phyloP scores from a whole-genome alignment of 2,888 invertebrate species.

The Pachydiplax longipennis region DNA sequence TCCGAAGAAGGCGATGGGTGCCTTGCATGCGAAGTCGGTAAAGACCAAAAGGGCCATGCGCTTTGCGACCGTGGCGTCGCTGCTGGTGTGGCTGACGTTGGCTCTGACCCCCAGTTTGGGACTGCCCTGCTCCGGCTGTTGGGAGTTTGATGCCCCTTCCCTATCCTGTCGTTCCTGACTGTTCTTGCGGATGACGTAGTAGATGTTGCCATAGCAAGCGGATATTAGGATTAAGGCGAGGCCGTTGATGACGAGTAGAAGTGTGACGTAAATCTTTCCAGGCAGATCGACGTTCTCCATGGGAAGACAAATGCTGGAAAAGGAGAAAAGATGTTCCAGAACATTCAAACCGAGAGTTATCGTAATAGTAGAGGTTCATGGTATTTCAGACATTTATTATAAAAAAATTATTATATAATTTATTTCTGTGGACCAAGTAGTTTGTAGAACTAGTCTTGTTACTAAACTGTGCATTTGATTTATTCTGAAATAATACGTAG shows the following conservation, averaged over 20 bases:
- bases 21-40: constrained; percentile 70
- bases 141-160: background rate
- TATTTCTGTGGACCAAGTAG: no score
- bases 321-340: background rate
- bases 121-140: background rate
- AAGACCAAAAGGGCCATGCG: constrained; percentile 73
- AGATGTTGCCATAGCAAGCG: constrained; percentile 70
- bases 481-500: no score
- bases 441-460: no score
- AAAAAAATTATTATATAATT: no score
- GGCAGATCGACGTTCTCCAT: constrained; percentile 64
- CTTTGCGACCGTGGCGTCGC: constrained; percentile 66
- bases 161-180: constrained; percentile 47
- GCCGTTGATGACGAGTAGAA: constrained; percentile 68
- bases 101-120: background rate
- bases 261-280: constrained; percentile 66
- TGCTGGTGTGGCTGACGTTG: background rate
- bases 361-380: background rate
- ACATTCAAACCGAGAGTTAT: background rate
- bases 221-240: constrained; percentile 70
- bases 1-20: constrained; percentile 73
- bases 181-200: constrained; percentile 62
- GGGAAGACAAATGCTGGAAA: constrained; percentile 69
- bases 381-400: background rate
- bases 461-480: no score